Base-by-base conservation (phyloP, 2,797 vertebrate species). In the Eupleurogrammus muticus region DNA sequence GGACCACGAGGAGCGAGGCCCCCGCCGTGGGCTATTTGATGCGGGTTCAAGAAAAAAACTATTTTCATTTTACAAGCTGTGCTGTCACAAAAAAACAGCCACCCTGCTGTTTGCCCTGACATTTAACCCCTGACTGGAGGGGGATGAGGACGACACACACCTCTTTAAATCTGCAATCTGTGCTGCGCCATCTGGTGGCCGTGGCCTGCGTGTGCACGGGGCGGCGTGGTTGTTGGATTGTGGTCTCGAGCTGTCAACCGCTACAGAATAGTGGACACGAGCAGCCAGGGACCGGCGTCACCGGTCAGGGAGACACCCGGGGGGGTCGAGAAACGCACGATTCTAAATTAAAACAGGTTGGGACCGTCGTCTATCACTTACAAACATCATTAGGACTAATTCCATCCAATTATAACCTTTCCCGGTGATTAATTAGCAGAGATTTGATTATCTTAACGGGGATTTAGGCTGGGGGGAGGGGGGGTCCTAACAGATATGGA, bases 251-350 rank as follows among this genome's bases (percentile, higher is more conserved):
- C 94, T 88, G 95, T 97, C 96, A 97, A 98, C 97, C 96, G 51
- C 96, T 80, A 93, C 96, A 94, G 96, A 97, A 94, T 92, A 96
- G 95, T 96, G 96, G 94, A 92, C 84, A 86, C 94, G 94, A 95
- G 95, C 93, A 93, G 92, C 92, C 93, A 79, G 90, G 76, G 92
- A 92, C 91, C 90, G 34, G 90, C 61, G 5, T 89, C 90, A 87
- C 90, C 34, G 63, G 51, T 68, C 42, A 71, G 34, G 71, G 62
- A 57, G 28, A 66, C 54, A 21, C 44, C n/a, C n/a, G n/a, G n/a
- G 17, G 49, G 12, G 1, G 20, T 1, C 36, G n/a, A n/a, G n/a
- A n/a, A n/a, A n/a, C n/a, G n/a, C n/a, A n/a, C n/a, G n/a, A n/a
- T 23, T 48, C 42, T 28, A 21, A n/a, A 72, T 17, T 67, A n/a